These are phyloP conservation scores for Diplogasteroides magnus DNA, from an alignment of 1,140 invertebrate species.

Conservation along the genomic window DNA sequence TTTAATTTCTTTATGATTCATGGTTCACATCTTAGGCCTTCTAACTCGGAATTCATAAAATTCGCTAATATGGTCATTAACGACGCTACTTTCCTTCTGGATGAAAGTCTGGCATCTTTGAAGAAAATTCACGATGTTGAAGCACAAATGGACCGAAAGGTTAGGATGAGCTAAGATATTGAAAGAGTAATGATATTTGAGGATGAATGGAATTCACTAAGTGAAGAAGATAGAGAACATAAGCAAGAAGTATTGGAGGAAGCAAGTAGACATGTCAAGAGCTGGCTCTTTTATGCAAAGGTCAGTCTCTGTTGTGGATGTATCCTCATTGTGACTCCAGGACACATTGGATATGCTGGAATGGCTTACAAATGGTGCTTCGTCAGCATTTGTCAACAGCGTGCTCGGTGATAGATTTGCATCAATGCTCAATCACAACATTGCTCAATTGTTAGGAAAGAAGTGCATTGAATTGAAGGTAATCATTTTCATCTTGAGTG, in stretches of 20 bases:
- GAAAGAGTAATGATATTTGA: conserved; percentile 6
- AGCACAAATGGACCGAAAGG: conserved; percentile 71
- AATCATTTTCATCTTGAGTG: conserved; percentile 39
- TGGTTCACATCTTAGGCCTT: conserved; percentile 60
- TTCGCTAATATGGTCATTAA: conserved; percentile 99
- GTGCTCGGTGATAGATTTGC: conserved; percentile 83
- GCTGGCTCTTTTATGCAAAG: conserved; percentile 67
- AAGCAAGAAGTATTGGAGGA: conserved; percentile 65
- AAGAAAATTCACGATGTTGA: conserved; percentile 89
- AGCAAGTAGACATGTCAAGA: conserved; percentile 70
- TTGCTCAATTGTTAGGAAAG: conserved; percentile 89
- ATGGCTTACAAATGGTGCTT: conserved; percentile 87
- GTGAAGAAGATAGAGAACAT: conserved; percentile 37
- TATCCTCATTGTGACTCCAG: conserved; percentile 76
- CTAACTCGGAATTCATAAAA: conserved; percentile 83
- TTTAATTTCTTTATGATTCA: conserved; percentile 19
- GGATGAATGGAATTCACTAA: conserved; percentile 31
- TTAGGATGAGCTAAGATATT: neutral
- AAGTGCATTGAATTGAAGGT: conserved; percentile 97
- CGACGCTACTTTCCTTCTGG: conserved; percentile 91
- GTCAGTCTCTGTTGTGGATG: neutral
- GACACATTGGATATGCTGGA: conserved; percentile 98
- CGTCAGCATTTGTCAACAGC: conserved; percentile 79
- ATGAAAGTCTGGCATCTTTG: conserved; percentile 87
- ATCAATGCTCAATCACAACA: conserved; percentile 88